A percentile compares a stretch with the other conserved stretches of the same genome.
Conservation (phyloP, 2,113 vertebrate genomes). For the Pelvicachromis taeniatus region DNA sequence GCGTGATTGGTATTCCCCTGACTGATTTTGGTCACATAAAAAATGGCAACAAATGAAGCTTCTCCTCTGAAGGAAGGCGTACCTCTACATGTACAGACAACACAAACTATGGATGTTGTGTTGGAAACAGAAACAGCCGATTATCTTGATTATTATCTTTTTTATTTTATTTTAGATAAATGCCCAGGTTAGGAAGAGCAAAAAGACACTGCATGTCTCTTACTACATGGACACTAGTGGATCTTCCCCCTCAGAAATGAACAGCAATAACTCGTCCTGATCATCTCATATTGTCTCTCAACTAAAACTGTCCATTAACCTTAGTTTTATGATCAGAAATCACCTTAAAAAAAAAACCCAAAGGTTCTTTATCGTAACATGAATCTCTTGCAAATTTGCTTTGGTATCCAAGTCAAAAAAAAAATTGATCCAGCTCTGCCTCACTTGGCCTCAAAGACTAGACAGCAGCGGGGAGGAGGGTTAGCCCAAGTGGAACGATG, state of each 20-base stretch:
- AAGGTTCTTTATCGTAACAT: not conserved
- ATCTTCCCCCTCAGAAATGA: not conserved
- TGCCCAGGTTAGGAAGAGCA: not conserved
- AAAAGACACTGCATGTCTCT: not conserved
- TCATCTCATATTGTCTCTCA: not conserved
- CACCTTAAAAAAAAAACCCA: not conserved
- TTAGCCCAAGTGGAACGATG: slow-evolving; percentile 9
- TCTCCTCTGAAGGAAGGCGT: not conserved
- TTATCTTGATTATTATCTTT: not conserved
- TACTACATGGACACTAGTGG: not conserved
- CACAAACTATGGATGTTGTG: not conserved
- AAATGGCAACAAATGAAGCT: not conserved
- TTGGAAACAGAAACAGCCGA: not conserved
- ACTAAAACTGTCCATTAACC: not conserved
- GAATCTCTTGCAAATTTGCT: not conserved
- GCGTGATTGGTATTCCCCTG: not conserved
- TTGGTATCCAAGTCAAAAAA: not conserved
- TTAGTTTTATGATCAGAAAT: not conserved
- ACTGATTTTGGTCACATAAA: not conserved
- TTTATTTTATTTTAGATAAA: not conserved
- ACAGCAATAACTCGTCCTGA: not conserved
- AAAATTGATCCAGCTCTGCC: not conserved
- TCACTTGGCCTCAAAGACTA: not conserved
- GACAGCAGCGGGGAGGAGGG: not conserved
- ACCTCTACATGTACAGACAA: not conserved